Base-by-base conservation (phyloP, 2,888 invertebrate species). In the Aquatica leii region DNA sequence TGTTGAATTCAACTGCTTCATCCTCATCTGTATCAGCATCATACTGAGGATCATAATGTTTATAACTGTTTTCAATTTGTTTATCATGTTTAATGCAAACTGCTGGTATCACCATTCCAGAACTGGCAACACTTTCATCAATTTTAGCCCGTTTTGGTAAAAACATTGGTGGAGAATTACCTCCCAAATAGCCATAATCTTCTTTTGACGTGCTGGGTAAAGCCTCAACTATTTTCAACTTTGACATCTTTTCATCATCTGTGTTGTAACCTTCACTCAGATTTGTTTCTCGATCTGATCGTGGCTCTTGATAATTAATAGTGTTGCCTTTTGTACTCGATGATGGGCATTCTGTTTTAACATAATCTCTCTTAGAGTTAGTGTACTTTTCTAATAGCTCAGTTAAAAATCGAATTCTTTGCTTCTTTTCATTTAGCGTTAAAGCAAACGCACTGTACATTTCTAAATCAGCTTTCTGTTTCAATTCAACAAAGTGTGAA, bases 371-470 rank as follows among this genome's bases (percentile, higher is more conserved):
- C 17, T 21, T 9, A 17, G 18, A 70, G 34, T 67, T 59, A 58
- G 66, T 70, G 49, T 74, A 73, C 24, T 74, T 76, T 56, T 77
- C 70, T 57, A 81, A 63, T n/a, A 76, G 66, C 66, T 80, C 77
- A 57, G 72, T 77, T 43, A 80, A 69, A 68, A 78, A 77, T 58
- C 77, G 77, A 62, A 80, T 80, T 43, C 75, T 69, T 18, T 69
- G 72, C 65, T 80, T 80, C 58, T 81, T 81, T 65, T 79, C 80
- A 69, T 80, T 80, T 66, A 81, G 65, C 31, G 78, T 46, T 52
- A 74, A 65, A 20, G 77, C 59, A 71, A 80, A 80, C 24, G 73
- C 75, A 51, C 74, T 76, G 12, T 74, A 76, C 58, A 79, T 70
- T 60, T 74, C 69, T 52, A 73, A 59, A 53, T 80, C 79, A 18